These are phyloP conservation scores for Acrobasis repandana DNA, from an alignment of 2,888 invertebrate species.

Conservation along the genomic window DNA sequence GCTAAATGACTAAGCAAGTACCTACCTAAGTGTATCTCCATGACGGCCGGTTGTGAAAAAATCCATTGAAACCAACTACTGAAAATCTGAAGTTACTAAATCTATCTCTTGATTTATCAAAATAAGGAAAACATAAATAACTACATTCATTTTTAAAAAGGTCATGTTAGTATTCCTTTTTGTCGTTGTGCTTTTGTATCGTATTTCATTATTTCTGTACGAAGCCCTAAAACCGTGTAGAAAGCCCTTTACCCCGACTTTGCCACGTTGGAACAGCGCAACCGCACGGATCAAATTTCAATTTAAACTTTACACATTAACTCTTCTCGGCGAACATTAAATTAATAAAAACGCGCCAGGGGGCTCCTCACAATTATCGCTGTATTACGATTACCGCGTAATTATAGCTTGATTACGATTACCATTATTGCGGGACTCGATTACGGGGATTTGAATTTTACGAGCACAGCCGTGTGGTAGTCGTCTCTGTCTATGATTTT, in stretches of 20 bases:
- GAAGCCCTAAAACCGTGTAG: constrained; percentile 9
- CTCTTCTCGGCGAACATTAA: constrained; percentile 44
- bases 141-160: too few relatives aligned
- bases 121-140: too few relatives aligned
- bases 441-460: constrained; percentile 3
- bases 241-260: constrained; percentile 16
- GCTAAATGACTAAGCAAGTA: too few relatives aligned
- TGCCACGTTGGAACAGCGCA: constrained; percentile 30
- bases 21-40: too few relatives aligned
- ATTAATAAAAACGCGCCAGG: constrained; percentile 67
- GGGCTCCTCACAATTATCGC: constrained; percentile 42
- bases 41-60: too few relatives aligned
- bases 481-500: background rate
- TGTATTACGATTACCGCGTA: constrained; percentile 17
- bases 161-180: too few relatives aligned
- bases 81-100: too few relatives aligned
- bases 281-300: constrained; percentile 70
- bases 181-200: too few relatives aligned
- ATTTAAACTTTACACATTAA: constrained; percentile 73
- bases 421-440: constrained; percentile 9
- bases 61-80: too few relatives aligned
- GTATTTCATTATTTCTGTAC: background rate
- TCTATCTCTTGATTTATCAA: too few relatives aligned
- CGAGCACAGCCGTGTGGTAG: background rate
- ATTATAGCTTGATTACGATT: constrained; percentile 18